Conservation (phyloP, 1,140 invertebrate species). For the Zaprionus kolodkinae region DNA sequence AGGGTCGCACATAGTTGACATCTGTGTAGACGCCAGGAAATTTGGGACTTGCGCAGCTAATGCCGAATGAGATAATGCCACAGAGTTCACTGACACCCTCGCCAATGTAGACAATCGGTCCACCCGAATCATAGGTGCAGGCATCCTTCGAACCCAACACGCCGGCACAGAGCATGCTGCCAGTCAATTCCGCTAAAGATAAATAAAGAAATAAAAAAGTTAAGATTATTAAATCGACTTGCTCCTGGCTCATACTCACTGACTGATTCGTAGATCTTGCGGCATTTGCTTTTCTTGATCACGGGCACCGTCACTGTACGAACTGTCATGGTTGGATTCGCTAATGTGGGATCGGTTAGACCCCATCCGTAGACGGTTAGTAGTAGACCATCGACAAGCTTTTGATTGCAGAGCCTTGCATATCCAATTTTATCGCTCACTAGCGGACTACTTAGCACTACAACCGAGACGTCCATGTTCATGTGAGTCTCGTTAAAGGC, state of each 20-base stretch:
- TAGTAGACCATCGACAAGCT: neutral
- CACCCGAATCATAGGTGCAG: constrained; percentile 71
- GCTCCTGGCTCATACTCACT: constrained; percentile 24
- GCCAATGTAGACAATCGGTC: constrained; percentile 48
- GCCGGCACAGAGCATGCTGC: constrained; percentile 67
- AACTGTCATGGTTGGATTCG: constrained; percentile 19
- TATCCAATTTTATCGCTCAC: constrained; percentile 12
- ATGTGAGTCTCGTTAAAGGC: constrained; percentile 23
- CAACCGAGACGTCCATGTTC: constrained; percentile 67
- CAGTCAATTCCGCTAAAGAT: constrained; percentile 26
- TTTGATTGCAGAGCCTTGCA: constrained; percentile 23
- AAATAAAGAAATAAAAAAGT: neutral
- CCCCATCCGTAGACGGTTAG: constrained; percentile 68
- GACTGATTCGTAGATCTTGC: constrained; percentile 6
- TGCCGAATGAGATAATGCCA: constrained; percentile 71
- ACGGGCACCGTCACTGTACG: constrained; percentile 55
- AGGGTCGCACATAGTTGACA: constrained; percentile 67
- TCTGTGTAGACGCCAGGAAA: constrained; percentile 74
- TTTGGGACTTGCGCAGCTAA: constrained; percentile 60
- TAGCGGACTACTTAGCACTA: constrained; percentile 26
- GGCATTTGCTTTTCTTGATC: constrained; percentile 38
- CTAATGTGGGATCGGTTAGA: neutral
- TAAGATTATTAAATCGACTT: too few species aligned
- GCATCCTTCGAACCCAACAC: constrained; percentile 56
- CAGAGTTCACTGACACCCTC: constrained; percentile 42